Base-by-base conservation (phyloP, 2,797 vertebrate genomes). In the Danio jaintianensis region DNA sequence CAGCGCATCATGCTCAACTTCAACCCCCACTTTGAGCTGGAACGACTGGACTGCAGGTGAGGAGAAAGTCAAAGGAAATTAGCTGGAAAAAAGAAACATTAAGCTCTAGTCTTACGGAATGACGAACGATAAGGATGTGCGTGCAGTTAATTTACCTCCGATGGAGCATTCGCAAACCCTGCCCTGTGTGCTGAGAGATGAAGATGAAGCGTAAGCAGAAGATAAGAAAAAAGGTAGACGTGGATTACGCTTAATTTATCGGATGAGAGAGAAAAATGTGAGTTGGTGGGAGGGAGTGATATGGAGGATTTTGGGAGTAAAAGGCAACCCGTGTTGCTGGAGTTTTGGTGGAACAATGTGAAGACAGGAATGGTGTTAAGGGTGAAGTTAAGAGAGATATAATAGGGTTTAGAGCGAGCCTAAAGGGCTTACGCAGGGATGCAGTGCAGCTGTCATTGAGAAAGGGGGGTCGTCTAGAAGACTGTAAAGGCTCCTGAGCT, bases 1-100 rank as follows among this genome's bases (percentile, higher is more conserved):
- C 97, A 99, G 88, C 97, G 97, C 92, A 98, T 99, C 61, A 95
- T 97, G 82, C 96, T 99, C 86, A 99, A 98, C 94, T 99, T 99
- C 91, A 99, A 99, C 91, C 98, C 98, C 2, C 98, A 99, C 90
- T 99, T 99, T 16, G 98, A 99, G 93, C 96, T 99, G 0, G 97
- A 99, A 92, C 97, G 97, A 58, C 95, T 98, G 0, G 97, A 99
- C 89, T 99, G 98, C 98, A 98, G 98, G 98, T 98, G 29, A 80
- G 83, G 56, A 79, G 53, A 80, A 66, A 5, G 59, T 20, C 63
- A 16, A 56, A 72, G 22, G 16, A 55, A 64, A 66, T 64, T 47
- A 38, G 38, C 43, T 22, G 40, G 38, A 72, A 62, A 64, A 22
- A 38, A 22, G 15, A 12, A 20, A 75, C 29, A 63, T 77, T 45